Evolutionary conservation across 1,140 invertebrate species (phyloP).

Genomic region (Pseudomyrmex gracilis): DNA sequence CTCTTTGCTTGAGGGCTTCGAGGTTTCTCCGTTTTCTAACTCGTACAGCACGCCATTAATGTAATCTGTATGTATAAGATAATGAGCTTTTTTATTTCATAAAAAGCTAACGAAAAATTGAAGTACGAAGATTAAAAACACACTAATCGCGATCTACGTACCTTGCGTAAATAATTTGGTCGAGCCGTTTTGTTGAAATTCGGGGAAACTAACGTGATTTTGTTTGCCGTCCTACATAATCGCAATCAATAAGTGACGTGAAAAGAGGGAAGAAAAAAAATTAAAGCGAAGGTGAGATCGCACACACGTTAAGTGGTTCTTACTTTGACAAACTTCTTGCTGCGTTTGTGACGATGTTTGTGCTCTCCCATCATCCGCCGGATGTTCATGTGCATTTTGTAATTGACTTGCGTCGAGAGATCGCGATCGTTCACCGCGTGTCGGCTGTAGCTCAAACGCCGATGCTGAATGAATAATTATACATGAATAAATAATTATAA

Average conservation of each 20-base stretch:
- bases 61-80: slow-evolving; percentile 87
- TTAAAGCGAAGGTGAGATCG: not conserved
- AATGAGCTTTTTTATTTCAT: not conserved
- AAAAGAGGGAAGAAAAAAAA: not conserved
- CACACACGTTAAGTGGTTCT: slow-evolving; percentile 13
- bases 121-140: not conserved
- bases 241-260: slow-evolving; percentile 23
- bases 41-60: slow-evolving; percentile 93
- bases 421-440: slow-evolving; percentile 96
- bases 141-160: slow-evolving; percentile 79
- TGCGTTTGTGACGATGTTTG: slow-evolving; percentile 92
- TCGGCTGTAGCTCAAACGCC: slow-evolving; percentile 95
- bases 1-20: slow-evolving; percentile 87
- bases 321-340: slow-evolving; percentile 88
- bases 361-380: slow-evolving; percentile 93
- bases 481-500: too few relatives aligned
- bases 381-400: slow-evolving; percentile 96
- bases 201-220: slow-evolving; percentile 94
- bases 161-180: slow-evolving; percentile 94
- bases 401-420: slow-evolving; percentile 94
- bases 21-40: slow-evolving; percentile 87
- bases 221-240: slow-evolving; percentile 90
- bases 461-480: slow-evolving; percentile 88
- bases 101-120: not conserved
- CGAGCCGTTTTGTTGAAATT: slow-evolving; percentile 94